These are phyloP conservation scores for Plectropomus leopardus DNA, from an alignment of 2,113 vertebrate genomes.

Conservation along the genomic window DNA sequence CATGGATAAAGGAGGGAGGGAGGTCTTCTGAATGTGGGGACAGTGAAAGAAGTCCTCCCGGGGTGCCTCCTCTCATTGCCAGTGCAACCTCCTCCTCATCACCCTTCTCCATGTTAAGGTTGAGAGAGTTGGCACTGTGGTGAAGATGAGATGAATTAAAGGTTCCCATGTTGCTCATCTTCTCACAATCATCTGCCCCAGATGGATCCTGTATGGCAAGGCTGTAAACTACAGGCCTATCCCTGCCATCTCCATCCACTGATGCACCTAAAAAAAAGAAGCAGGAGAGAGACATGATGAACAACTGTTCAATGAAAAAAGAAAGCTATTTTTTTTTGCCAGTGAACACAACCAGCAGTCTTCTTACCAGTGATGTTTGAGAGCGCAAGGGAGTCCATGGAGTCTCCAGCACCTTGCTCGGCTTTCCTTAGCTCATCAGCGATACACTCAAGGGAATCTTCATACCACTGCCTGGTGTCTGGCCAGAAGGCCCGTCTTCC, in stretches of 20 bases:
- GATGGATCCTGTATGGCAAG: constrained; percentile 88
- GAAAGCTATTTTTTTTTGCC: not conserved
- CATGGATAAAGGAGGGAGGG: constrained; percentile 86
- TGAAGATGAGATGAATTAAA: constrained; percentile 95
- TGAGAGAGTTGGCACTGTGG: constrained; percentile 91
- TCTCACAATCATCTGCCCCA: constrained; percentile 89
- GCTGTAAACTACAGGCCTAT: constrained; percentile 87
- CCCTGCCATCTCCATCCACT: constrained; percentile 90
- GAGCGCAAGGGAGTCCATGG: constrained; percentile 95
- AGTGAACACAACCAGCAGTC: not conserved
- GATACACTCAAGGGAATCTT: constrained; percentile 92
- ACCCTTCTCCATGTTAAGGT: constrained; percentile 88
- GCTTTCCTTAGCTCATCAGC: constrained; percentile 91
- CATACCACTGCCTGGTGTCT: constrained; percentile 90
- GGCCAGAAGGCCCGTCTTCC: constrained; percentile 84
- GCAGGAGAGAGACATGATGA: not conserved
- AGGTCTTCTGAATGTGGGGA: constrained; percentile 68
- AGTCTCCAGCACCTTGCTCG: constrained; percentile 91
- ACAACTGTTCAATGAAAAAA: not conserved
- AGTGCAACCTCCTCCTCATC: constrained; percentile 76
- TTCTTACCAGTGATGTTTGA: constrained; percentile 96
- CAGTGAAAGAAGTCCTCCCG: constrained; percentile 51
- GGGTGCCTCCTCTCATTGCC: constrained; percentile 77
- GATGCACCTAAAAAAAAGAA: constrained; percentile 87
- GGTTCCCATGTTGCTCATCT: constrained; percentile 97